Conservation (phyloP, 1,140 invertebrate genomes). For the Brachionus paranguensis region DNA sequence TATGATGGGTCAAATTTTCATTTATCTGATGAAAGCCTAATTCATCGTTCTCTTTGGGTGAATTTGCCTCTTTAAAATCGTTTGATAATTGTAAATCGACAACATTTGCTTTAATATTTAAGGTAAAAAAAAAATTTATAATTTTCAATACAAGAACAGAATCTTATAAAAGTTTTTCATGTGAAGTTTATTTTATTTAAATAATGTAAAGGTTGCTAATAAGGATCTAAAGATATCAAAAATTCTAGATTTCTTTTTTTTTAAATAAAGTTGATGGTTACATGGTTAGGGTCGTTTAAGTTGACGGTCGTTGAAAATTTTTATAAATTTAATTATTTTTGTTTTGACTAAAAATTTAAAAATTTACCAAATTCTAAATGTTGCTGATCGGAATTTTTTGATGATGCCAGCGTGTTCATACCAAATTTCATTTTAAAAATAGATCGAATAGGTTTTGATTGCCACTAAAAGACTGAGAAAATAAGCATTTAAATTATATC, state of each 20-base stretch:
- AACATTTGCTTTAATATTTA: neutral
- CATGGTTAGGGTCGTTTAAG: conserved; percentile 34
- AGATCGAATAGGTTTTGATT: neutral
- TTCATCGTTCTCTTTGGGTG: neutral
- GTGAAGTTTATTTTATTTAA: conserved; percentile 4
- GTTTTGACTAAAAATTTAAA: neutral
- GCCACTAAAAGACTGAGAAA: neutral
- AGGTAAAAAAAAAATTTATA: neutral
- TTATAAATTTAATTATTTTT: neutral
- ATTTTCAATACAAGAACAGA: neutral
- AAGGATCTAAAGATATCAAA: neutral
- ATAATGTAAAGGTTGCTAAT: neutral
- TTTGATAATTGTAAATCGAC: neutral
- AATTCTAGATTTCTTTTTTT: conserved; percentile 19
- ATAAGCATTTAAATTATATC: neutral
- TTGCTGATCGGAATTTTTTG: neutral
- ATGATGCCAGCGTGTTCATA: neutral
- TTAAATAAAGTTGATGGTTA: conserved; percentile 13
- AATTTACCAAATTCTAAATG: neutral
- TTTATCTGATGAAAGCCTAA: neutral
- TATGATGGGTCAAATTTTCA: neutral
- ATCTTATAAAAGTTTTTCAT: neutral
- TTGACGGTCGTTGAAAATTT: conserved; percentile 12
- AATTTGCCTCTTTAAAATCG: neutral
- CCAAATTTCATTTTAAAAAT: neutral